Evolutionary conservation across 1,140 invertebrate genomes (phyloP), one percentile per base, ranked within the genome.

Genomic region (Stegodyphus dumicola): DNA sequence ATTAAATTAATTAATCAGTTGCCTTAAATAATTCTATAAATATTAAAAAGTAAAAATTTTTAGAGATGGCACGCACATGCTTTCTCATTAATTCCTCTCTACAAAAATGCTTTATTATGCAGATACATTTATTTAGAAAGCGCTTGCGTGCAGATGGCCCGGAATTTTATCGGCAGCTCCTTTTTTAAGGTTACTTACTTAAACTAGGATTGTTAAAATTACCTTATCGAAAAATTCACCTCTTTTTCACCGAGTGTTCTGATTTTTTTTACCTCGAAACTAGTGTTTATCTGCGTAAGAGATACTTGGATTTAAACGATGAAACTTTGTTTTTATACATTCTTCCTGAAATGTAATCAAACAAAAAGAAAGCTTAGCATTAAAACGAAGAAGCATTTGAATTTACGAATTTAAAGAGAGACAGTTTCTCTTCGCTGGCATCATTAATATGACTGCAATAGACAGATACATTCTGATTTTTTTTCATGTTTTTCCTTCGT

Each of bases 201-300:
- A 10, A 53, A 78, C 64, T 71, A 73, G 49, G 56, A 80, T 60
- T 73, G 78, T 73, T 80, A 64, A 80, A 80, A 80, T 80, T 80
- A 73, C 69, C 78, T 80, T 73, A 80, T 80, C 78, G 78, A 80
- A 80, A 80, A 80, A 71, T 80, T 54, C 33, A 53, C 53, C 48
- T 60, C 66, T 73, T 70, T 79, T 80, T 64, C 54, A 18, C 53
- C 17, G 15, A 48, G 7, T 69, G 7, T 52, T 54, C 33, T 56
- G 49, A 71, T 60, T 70, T 73, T 80, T 80, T 80, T 80, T 60
- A 10, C 15, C 15, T 60, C 78, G 64, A 73, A 48, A 80, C 78
- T n/a, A 54, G 9, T 71, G 53, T 73, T 73, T 80, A 53, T 49
- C 49, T 11, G 48, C 11, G 69, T 56, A 60, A 54, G 65, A 60